Percentiles rank a stretch among this genome's conserved stretches.
phyloP scores from a whole-genome alignment of 2,797 vertebrate species.

The Mormyrops attenuatus region DNA sequence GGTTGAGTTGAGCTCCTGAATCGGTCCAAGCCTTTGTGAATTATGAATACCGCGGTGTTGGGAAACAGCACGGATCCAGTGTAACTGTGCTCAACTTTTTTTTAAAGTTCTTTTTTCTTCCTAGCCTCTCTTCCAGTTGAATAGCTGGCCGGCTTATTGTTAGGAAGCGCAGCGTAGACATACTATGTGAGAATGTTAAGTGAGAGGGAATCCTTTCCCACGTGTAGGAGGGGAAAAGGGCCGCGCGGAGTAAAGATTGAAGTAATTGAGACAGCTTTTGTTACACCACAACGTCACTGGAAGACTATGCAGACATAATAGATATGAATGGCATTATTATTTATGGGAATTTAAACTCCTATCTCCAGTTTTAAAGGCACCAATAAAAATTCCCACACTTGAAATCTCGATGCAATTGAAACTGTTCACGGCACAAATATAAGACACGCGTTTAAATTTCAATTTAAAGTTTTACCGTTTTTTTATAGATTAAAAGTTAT shows the following conservation, averaged over 20 bases:
- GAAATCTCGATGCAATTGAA: constrained; percentile 3
- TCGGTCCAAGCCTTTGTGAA: constrained; percentile 24
- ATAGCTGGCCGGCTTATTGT: constrained; percentile 60
- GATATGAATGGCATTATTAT: constrained; percentile 15
- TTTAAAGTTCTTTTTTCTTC: constrained; percentile 32
- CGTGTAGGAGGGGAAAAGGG: constrained; percentile 50
- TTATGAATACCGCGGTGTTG: constrained; percentile 32
- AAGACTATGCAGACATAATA: constrained; percentile 12
- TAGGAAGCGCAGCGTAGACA: constrained; percentile 42
- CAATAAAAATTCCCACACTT: constrained; percentile 14
- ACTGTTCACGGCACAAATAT: background rate
- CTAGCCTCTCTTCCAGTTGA: constrained; percentile 49
- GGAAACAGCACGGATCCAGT: constrained; percentile 41
- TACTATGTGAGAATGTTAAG: constrained; percentile 61
- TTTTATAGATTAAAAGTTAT: background rate
- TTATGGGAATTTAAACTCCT: constrained; percentile 18
- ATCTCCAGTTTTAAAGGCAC: background rate
- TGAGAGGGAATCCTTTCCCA: constrained; percentile 59
- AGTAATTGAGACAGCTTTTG: constrained; percentile 32
- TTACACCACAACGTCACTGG: constrained; percentile 13
- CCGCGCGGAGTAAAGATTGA: constrained; percentile 45
- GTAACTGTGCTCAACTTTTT: constrained; percentile 51
- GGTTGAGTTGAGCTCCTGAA: constrained; percentile 11
- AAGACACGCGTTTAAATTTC: background rate
- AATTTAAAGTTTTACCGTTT: background rate